Percentiles rank a stretch among this genome's conserved stretches.
These are phyloP conservation scores for Alloplasta piceator DNA, from an alignment of 2,888 invertebrate species.

Conservation along the genomic window DNA sequence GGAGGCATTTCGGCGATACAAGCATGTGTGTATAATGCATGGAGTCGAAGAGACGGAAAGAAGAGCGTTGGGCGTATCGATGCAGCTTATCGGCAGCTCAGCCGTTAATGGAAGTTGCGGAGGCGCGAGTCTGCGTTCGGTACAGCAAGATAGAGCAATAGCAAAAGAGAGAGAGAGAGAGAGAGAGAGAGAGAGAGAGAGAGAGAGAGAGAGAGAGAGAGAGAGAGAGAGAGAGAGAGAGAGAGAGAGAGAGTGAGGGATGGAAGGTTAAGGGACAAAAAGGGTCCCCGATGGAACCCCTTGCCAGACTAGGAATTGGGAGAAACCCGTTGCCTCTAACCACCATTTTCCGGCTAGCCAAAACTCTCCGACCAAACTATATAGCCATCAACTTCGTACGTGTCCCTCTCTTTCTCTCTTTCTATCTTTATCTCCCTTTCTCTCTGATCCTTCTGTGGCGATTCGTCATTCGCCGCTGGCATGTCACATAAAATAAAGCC, in stretches of 20 bases:
- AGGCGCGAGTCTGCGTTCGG: slow-evolving; percentile 66
- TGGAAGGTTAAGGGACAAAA: slow-evolving; percentile 70
- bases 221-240: slow-evolving; percentile 21
- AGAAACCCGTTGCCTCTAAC: slow-evolving; percentile 55
- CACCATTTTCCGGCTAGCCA: slow-evolving; percentile 62
- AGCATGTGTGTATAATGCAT: slow-evolving; percentile 29
- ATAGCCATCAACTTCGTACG: slow-evolving; percentile 2
- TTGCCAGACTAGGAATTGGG: slow-evolving; percentile 35
- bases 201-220: slow-evolving; percentile 21
- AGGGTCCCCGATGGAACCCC: slow-evolving; percentile 65
- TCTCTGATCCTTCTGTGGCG: slow-evolving; percentile 58
- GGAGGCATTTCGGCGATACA: slow-evolving; percentile 47
- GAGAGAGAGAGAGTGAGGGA: slow-evolving; percentile 37
- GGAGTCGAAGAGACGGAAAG: slow-evolving; percentile 36
- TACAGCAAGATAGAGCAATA: slow-evolving; percentile 21
- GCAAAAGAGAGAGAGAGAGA: slow-evolving; percentile 18
- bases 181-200: slow-evolving; percentile 5
- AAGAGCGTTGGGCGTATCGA: slow-evolving; percentile 72
- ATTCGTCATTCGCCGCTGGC: slow-evolving; percentile 66
- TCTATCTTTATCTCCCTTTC: not conserved
- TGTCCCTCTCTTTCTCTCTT: slow-evolving; percentile 20
- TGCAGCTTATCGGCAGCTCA: slow-evolving; percentile 78
- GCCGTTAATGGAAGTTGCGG: slow-evolving; percentile 76
- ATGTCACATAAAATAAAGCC: slow-evolving; percentile 67
- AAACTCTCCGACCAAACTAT: slow-evolving; percentile 56